These are phyloP conservation scores for Ctenosaura bakeri DNA, from an alignment of 2,797 vertebrate genomes.

Conservation along the genomic window DNA sequence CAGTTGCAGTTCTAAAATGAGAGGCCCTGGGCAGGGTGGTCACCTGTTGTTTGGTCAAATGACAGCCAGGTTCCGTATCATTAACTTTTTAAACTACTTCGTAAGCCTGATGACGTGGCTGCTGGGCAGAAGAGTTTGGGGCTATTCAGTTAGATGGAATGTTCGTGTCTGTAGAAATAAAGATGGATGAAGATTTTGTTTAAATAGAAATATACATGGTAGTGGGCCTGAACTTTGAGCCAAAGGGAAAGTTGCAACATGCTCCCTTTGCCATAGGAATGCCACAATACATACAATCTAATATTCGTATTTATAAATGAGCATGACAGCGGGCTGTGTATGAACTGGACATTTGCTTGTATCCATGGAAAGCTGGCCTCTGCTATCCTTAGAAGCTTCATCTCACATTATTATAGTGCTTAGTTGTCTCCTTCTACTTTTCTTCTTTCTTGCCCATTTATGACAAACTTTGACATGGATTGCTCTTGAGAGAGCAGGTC, in stretches of 20 bases:
- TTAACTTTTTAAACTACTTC: not conserved
- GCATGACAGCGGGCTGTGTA: not conserved
- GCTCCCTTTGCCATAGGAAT: not conserved
- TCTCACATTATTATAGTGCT: not conserved
- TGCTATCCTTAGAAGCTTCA: not conserved
- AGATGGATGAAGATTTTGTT: not conserved
- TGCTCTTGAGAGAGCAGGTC: not conserved
- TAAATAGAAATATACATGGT: not conserved
- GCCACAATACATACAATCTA: not conserved
- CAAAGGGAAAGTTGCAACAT: no score
- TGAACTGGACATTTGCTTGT: not conserved
- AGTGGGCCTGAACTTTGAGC: not conserved
- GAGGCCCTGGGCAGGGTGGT: not conserved
- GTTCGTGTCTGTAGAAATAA: not conserved
- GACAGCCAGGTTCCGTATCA: not conserved
- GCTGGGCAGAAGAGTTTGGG: no score
- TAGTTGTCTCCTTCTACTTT: not conserved
- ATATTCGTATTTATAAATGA: not conserved
- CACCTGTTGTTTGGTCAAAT: conserved; percentile 5
- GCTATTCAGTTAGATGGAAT: not conserved
- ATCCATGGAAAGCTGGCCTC: not conserved
- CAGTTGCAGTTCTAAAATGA: not conserved
- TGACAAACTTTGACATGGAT: not conserved
- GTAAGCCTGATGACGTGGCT: not conserved
- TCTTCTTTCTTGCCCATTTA: not conserved